A percentile compares a stretch with the other conserved stretches of the same genome.
Evolutionary conservation across 2,888 invertebrate species (phyloP).

Genomic region (Oscheius sp.): DNA sequence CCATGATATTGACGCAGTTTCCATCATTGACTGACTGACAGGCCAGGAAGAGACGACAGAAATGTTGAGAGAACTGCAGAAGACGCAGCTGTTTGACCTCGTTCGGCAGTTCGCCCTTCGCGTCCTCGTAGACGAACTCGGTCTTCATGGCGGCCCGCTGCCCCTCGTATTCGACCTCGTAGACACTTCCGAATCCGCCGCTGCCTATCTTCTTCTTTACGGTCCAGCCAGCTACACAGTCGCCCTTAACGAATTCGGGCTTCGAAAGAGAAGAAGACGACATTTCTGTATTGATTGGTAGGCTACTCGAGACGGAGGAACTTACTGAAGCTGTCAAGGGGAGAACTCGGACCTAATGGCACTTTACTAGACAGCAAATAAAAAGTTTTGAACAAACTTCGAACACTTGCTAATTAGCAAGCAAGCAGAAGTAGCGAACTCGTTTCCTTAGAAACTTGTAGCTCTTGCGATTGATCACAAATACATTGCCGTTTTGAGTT

Average conservation of each 20-base stretch:
- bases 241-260: constrained; percentile 5
- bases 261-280: constrained; percentile 27
- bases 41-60: constrained; percentile 53
- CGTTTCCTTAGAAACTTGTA: too few relatives aligned
- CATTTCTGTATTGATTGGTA: not conserved
- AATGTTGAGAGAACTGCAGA: constrained; percentile 54
- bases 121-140: constrained; percentile 48
- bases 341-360: too few relatives aligned
- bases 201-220: constrained; percentile 44
- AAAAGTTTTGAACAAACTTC: too few relatives aligned
- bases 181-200: constrained; percentile 66
- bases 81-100: constrained; percentile 56
- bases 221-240: constrained; percentile 8
- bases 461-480: too few relatives aligned
- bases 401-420: too few relatives aligned
- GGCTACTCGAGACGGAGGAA: not conserved
- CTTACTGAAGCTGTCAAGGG: not conserved
- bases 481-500: too few relatives aligned
- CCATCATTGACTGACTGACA: constrained; percentile 38
- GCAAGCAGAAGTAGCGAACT: too few relatives aligned
- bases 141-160: constrained; percentile 57
- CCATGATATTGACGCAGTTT: constrained; percentile 56
- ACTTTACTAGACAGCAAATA: too few relatives aligned
- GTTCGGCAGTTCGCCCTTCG: constrained; percentile 44
- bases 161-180: constrained; percentile 49